These are phyloP conservation scores for Drosophila pectinifera DNA, from an alignment of 1,140 invertebrate genomes.

Conservation along the genomic window DNA sequence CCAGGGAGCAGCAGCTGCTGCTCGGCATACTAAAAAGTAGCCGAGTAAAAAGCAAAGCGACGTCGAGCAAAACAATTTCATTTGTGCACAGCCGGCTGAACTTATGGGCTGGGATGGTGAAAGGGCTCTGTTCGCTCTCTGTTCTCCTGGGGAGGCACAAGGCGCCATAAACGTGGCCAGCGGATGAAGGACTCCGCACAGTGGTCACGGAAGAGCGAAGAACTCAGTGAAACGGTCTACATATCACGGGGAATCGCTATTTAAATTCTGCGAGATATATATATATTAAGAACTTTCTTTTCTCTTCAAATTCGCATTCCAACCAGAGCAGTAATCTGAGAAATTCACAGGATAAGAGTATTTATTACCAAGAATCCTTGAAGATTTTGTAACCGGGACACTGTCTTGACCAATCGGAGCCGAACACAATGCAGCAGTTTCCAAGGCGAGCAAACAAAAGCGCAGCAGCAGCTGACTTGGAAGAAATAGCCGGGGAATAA, in stretches of 20 bases:
- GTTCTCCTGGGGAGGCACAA: constrained; percentile 12
- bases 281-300: no score
- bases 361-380: background rate
- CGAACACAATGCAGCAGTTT: constrained; percentile 71
- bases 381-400: background rate
- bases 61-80: constrained; percentile 74
- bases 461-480: constrained; percentile 57
- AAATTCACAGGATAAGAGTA: background rate
- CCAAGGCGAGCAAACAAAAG: constrained; percentile 74
- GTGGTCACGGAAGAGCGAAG: background rate
- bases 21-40: constrained; percentile 76
- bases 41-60: constrained; percentile 59
- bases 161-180: constrained; percentile 45
- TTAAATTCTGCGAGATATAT: no score
- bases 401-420: constrained; percentile 34
- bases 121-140: constrained; percentile 7
- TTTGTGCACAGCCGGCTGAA: constrained; percentile 67
- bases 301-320: no score
- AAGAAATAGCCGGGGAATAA: constrained; percentile 12
- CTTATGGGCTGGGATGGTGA: constrained; percentile 28
- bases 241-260: no score
- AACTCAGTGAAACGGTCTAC: no score
- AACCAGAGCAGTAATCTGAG: no score
- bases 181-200: constrained; percentile 32
- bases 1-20: constrained; percentile 60